phyloP scores from a whole-genome alignment of 2,113 vertebrate species.

The Erpornis zantholeuca region DNA sequence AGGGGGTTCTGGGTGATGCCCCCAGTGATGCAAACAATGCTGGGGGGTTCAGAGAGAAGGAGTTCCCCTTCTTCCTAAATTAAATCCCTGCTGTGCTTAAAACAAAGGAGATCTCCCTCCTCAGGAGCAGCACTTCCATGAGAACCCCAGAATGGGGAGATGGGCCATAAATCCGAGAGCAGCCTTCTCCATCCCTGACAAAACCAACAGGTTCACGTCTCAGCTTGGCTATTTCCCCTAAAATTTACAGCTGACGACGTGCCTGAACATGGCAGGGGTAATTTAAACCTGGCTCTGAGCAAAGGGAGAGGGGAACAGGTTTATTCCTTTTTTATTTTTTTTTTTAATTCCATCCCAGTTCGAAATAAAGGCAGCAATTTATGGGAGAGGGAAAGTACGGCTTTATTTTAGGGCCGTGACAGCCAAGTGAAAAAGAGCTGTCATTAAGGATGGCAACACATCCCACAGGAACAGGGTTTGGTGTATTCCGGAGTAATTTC shows the following conservation, averaged over 20 bases:
- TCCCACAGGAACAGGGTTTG: neutral
- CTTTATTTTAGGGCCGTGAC: neutral
- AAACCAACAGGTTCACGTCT: slow-evolving; percentile 46
- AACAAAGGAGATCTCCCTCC: neutral
- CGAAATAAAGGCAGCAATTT: neutral
- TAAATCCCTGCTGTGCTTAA: neutral
- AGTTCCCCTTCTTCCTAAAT: neutral
- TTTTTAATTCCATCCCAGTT: neutral
- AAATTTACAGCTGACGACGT: slow-evolving; percentile 46
- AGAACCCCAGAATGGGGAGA: neutral
- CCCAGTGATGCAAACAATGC: fast-evolving
- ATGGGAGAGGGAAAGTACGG: neutral
- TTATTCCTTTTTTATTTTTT: neutral
- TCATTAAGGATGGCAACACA: neutral
- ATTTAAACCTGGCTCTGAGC: neutral
- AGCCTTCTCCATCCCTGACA: neutral
- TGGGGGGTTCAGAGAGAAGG: neutral
- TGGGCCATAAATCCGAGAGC: slow-evolving; percentile 29
- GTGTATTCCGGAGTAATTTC: neutral
- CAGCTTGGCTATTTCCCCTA: neutral
- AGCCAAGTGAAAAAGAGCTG: slow-evolving; percentile 7
- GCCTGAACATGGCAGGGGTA: neutral
- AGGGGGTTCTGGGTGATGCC: neutral
- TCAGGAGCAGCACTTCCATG: neutral
- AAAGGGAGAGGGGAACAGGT: neutral